Percentiles rank a stretch among this genome's conserved stretches.
phyloP scores from a whole-genome alignment of 64 coral and sea anemone genomes.

The Acropora tenuis region DNA sequence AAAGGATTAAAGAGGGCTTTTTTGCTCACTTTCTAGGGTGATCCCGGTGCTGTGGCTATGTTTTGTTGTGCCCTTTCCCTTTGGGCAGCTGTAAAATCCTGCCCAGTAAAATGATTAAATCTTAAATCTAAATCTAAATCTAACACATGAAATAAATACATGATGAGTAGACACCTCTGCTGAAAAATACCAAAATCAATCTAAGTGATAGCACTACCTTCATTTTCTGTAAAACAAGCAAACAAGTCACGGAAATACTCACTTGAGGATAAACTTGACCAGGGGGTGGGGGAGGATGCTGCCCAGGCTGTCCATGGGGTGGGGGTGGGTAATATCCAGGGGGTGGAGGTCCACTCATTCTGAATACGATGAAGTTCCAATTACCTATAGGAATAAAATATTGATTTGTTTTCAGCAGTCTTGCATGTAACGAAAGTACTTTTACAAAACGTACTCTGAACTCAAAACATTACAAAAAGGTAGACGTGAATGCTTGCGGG shows the following conservation, averaged over 20 bases:
- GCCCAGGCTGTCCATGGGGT: not conserved
- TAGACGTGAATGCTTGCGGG: too few species aligned
- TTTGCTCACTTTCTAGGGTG: not conserved
- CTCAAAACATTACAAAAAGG: too few species aligned
- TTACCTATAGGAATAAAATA: not conserved
- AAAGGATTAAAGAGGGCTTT: not conserved
- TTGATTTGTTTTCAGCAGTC: not conserved
- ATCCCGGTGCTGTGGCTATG: too few species aligned
- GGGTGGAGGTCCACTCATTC: slow-evolving; percentile 35
- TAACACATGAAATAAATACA: too few species aligned
- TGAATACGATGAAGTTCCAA: not conserved
- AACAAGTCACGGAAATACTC: not conserved
- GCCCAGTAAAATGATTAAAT: not conserved
- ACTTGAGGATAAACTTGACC: slow-evolving; percentile 4
- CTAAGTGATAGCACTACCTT: too few species aligned
- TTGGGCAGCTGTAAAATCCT: too few species aligned
- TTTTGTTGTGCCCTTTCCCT: too few species aligned
- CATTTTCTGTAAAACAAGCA: too few species aligned
- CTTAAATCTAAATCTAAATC: too few species aligned
- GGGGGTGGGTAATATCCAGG: not conserved
- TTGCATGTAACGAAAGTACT: not conserved
- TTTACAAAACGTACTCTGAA: too few species aligned
- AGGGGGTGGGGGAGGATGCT: not conserved
- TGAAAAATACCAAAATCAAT: too few species aligned
- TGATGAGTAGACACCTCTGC: too few species aligned